Evolutionary conservation across 2,113 vertebrate species (phyloP), one percentile per base, ranked within the genome.

Genomic region (Rhodinocichla rosea): DNA sequence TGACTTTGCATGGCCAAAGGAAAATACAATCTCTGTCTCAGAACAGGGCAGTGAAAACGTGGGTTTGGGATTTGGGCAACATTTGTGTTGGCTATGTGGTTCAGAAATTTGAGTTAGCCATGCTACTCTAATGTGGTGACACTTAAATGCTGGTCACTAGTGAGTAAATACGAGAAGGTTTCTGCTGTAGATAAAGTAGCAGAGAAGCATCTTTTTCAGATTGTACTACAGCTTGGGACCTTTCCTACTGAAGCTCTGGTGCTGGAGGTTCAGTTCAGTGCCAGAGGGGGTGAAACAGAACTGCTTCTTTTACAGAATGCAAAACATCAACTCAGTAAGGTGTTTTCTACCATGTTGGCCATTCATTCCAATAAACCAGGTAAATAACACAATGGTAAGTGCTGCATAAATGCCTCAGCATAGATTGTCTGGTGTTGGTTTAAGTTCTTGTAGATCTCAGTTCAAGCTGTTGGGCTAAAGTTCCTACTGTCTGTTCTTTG

Each of bases 361-460:
- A 98, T 99, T 97, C 99, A 99, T 93, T 97, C 99, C 11, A 98
- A 99, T 95, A 99, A 99, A 92, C 99, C 99, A 99, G 99, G 99
- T 99, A 98, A 87, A 42, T 94, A 55, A 92, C 92, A 62, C 83
- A 18, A 4, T 13, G 40, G 35, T 0, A 7, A 63, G 17, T 32
- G 39, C 30, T 86, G 64, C 22, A 7, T 62, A 50, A 76, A 80
- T 44, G 35, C 39, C 33, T 63, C 9, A 4, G 32, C 55, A 21
- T 39, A 35, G 35, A 30, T 14, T 39, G 7, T 59, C 0, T 70
- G 42, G 33, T 15, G 45, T 55, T 82, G 26, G 23, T 85, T 76
- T 62, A 60, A 53, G 22, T 86, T 78, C 19, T 71, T 68, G 13
- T 0, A 53, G 60, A 16, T 81, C 10, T 63, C 10, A 12, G 26